phyloP scores from a whole-genome alignment of 2,797 vertebrate species.

The Chaenodraco wilsoni region DNA sequence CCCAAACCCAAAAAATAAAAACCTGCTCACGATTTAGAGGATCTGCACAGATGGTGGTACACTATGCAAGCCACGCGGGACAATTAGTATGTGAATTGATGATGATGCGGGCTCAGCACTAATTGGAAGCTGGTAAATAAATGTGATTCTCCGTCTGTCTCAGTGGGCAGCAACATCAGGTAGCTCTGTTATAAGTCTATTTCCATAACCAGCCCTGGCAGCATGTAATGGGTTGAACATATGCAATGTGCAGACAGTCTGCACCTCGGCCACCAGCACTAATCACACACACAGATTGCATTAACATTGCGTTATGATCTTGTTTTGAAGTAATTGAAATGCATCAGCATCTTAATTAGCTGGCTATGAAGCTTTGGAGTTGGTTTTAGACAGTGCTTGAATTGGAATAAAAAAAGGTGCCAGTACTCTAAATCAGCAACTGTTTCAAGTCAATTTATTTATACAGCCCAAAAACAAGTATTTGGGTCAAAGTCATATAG shows the following conservation, averaged over 20 bases:
- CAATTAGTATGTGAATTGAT: constrained; percentile 84
- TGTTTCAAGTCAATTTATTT: too few relatives aligned
- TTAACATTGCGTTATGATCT: constrained; percentile 66
- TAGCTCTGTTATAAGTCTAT: constrained; percentile 79
- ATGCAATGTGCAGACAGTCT: constrained; percentile 66
- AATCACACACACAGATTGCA: constrained; percentile 73
- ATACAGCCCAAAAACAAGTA: too few relatives aligned
- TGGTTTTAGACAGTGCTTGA: background rate
- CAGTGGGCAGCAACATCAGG: constrained; percentile 80
- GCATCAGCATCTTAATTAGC: constrained; percentile 60
- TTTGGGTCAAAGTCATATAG: too few relatives aligned
- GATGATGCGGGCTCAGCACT: constrained; percentile 80
- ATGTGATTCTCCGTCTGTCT: constrained; percentile 77
- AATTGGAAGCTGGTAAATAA: constrained; percentile 82
- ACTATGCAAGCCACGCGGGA: constrained; percentile 70
- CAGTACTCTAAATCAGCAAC: too few relatives aligned
- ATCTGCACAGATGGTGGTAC: constrained; percentile 77
- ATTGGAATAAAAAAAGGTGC: too few relatives aligned
- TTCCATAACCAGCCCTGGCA: constrained; percentile 79
- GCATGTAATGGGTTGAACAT: constrained; percentile 74
- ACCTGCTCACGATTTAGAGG: constrained; percentile 55
- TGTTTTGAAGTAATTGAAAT: constrained; percentile 69
- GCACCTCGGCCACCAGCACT: constrained; percentile 65
- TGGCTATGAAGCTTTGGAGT: constrained; percentile 25
- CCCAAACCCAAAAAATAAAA: constrained; percentile 55